Percentiles rank a stretch among this genome's conserved stretches.
Evolutionary conservation across 1,140 invertebrate species (phyloP).

Genomic region (Phortica variegata): DNA sequence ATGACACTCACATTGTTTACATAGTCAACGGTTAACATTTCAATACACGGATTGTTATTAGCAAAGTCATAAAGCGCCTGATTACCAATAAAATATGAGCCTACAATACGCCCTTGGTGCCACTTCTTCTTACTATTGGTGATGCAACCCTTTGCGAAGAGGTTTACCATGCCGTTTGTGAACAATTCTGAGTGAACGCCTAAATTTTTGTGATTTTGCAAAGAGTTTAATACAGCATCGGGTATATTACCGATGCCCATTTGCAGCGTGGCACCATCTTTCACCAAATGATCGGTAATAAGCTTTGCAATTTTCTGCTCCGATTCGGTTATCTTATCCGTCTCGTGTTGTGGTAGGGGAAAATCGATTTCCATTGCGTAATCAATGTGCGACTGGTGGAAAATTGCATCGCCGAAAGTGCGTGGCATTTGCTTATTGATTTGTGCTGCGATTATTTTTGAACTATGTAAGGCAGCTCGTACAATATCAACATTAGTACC

Average conservation of each 20-base stretch:
- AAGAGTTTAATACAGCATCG: slow-evolving; percentile 78
- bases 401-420: slow-evolving; percentile 85
- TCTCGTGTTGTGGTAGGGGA: slow-evolving; percentile 70
- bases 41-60: slow-evolving; percentile 86
- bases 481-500: slow-evolving; percentile 92
- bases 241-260: no score
- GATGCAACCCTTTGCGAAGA: slow-evolving; percentile 76
- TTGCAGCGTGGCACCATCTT: no score
- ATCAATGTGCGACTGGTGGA: slow-evolving; percentile 91
- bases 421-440: slow-evolving; percentile 86
- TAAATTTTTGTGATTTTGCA: slow-evolving; percentile 82
- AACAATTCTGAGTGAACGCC: slow-evolving; percentile 94
- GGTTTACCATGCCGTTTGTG: slow-evolving; percentile 80
- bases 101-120: slow-evolving; percentile 79
- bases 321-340: slow-evolving; percentile 66
- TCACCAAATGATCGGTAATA: slow-evolving; percentile 85
- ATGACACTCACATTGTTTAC: slow-evolving; percentile 80
- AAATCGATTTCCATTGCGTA: slow-evolving; percentile 74
- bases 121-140: slow-evolving; percentile 79
- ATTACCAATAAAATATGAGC: slow-evolving; percentile 82
- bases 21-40: slow-evolving; percentile 81
- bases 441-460: slow-evolving; percentile 84
- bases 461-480: slow-evolving; percentile 78
- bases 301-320: slow-evolving; percentile 80
- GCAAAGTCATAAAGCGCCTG: slow-evolving; percentile 85